Conservation (phyloP, 2,113 vertebrate species). For the Nerophis ophidion region DNA sequence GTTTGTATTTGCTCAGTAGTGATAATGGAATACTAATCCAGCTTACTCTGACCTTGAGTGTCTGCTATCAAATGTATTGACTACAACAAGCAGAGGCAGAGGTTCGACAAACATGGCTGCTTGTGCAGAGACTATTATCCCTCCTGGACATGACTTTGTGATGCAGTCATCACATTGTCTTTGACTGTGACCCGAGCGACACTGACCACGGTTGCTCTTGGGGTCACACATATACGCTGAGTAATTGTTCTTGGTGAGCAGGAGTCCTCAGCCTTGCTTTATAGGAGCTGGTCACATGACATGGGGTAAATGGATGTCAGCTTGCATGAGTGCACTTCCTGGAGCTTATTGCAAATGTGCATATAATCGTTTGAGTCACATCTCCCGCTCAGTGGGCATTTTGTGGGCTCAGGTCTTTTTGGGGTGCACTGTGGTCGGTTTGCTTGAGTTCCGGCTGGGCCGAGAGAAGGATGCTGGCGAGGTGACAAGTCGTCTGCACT, state of each 20-base stretch:
- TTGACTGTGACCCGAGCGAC: slow-evolving; percentile 25
- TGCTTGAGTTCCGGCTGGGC: slow-evolving; percentile 59
- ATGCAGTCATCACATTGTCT: slow-evolving; percentile 48
- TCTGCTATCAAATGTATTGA: slow-evolving; percentile 34
- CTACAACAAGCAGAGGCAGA: slow-evolving; percentile 36
- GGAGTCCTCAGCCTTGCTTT: slow-evolving; percentile 33
- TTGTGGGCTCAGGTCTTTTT: slow-evolving; percentile 51
- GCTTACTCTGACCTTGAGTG: slow-evolving; percentile 37
- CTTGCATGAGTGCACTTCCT: slow-evolving; percentile 45
- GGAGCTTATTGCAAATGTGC: slow-evolving; percentile 37
- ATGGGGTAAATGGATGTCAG: slow-evolving; percentile 31
- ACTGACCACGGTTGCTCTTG: slow-evolving; percentile 28
- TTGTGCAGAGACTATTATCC: slow-evolving; percentile 31
- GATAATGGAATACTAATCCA: slow-evolving; percentile 33
- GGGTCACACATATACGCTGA: slow-evolving; percentile 38
- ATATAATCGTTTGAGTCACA: slow-evolving; percentile 50
- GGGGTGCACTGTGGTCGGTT: slow-evolving; percentile 61
- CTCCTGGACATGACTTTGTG: slow-evolving; percentile 45
- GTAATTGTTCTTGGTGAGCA: slow-evolving; percentile 44
- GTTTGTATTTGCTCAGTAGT: slow-evolving; percentile 12
- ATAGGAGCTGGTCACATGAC: slow-evolving; percentile 32
- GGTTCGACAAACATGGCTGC: slow-evolving; percentile 19
- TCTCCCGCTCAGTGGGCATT: slow-evolving; percentile 49
- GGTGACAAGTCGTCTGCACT: slow-evolving; percentile 56
- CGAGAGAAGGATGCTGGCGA: slow-evolving; percentile 63